Base-by-base conservation (phyloP, 2,888 invertebrate genomes). In the Andrena haemorrhoa region DNA sequence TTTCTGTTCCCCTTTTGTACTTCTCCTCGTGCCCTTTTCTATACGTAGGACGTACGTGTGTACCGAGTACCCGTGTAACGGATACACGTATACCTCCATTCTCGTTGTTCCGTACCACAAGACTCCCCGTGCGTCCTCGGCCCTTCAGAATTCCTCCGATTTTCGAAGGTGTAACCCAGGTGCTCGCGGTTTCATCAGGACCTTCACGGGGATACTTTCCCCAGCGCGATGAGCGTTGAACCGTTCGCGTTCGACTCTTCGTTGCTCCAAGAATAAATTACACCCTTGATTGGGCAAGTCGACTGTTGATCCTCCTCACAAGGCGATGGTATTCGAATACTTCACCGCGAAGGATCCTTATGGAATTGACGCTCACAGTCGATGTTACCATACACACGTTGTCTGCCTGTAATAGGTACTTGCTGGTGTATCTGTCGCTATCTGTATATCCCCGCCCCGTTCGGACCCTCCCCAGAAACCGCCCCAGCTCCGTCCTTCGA, bases 401-500 rank as follows among this genome's bases (percentile, higher is more conserved):
- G 82, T 89, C 78, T 90, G 85, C 89, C 86, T 88, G 88, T 83
- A 83, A 86, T 89, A 86, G 82, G 88, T 89, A 89, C 84, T 79
- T 88, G 89, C 86, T 90, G 86, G 79, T 88, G 85, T 90, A 85
- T 84, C 88, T 90, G 86, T 89, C 86, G 85, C 84, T 90, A 84
- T 88, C 77, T 82, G 78, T 89, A 82, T 79, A 68, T 75, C 29
- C 26, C 41, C 16, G 23, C 26, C 53, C 58, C 23, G 31, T 20
- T 16, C n/a, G 23, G 12, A 47, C 58, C 29, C 16, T 35, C n/a
- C 47, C n/a, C 31, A 26, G 16, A n/a, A 75, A 63, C n/a, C 16
- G 20, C 47, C 33, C 31, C 12, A 3, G 16, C 35, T 10, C 12
- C n/a, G 35, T 61, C 47, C 60, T 47, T 26, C 75, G 77, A 73